A percentile compares a stretch with the other conserved stretches of the same genome.
Evolutionary conservation across 2,113 vertebrate species (phyloP).

Genomic region (Rattus rattus): DNA sequence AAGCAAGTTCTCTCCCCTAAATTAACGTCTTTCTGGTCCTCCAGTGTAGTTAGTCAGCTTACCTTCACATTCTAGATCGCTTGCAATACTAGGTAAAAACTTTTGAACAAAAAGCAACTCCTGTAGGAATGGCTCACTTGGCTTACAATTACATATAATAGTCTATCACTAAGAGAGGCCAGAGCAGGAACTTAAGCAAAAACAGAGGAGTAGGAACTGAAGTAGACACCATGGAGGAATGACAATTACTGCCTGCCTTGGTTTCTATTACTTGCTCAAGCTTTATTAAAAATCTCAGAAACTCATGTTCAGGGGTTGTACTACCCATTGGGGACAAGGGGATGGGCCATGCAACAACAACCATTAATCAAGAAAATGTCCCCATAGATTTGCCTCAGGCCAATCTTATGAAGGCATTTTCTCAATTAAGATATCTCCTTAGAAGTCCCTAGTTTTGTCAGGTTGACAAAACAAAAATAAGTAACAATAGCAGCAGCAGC

Average conservation of each 20-base stretch:
- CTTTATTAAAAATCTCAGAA: not conserved
- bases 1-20: not conserved
- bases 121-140: not conserved
- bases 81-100: not conserved
- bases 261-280: not conserved
- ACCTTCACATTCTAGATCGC: not conserved
- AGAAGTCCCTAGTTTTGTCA: not conserved
- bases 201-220: no score
- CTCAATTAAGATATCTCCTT: not conserved
- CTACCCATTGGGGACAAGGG: not conserved
- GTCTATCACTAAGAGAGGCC: not conserved
- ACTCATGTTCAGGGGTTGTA: not conserved
- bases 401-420: not conserved
- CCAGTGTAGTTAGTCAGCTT: not conserved
- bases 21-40: not conserved
- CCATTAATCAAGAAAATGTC: not conserved
- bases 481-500: not conserved
- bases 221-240: not conserved
- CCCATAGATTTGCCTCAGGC: not conserved
- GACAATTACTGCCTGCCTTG: not conserved
- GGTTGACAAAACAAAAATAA: not conserved
- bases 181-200: not conserved
- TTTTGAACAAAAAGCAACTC: not conserved
- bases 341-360: not conserved
- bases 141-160: not conserved